Conservation (phyloP, 2,113 vertebrate species). For the Damaliscus lunatus region DNA sequence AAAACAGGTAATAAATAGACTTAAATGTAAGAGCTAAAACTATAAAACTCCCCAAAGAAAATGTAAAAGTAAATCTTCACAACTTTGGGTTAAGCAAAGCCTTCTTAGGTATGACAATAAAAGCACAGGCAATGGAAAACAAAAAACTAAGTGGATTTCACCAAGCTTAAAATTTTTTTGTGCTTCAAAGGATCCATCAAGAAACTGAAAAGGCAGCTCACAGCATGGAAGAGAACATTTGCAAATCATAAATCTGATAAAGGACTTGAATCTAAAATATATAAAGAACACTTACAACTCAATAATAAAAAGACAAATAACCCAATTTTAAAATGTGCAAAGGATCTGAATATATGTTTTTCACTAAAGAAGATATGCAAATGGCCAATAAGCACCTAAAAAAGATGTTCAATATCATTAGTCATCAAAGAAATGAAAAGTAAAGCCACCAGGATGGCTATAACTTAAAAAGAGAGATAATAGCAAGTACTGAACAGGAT, state of each 20-base stretch:
- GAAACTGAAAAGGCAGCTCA: not conserved
- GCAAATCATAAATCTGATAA: not conserved
- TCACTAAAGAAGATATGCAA: not conserved
- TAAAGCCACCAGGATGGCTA: not conserved
- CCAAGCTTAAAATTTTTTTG: not conserved
- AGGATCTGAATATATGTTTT: not conserved
- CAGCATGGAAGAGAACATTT: not conserved
- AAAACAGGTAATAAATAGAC: not conserved
- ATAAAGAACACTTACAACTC: not conserved
- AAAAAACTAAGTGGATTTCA: not conserved
- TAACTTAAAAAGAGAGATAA: not conserved
- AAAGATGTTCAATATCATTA: not conserved
- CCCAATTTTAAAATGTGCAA: not conserved
- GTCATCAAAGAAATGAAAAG: conserved; percentile 23
- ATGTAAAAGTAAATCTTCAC: not conserved
- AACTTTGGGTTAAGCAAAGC: not conserved
- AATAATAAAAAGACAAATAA: not conserved
- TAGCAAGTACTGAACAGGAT: not conserved
- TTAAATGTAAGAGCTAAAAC: not conserved
- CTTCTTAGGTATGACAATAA: not conserved
- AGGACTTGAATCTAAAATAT: not conserved
- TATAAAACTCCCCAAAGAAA: not conserved
- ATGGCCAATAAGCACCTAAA: not conserved
- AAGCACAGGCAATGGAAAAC: not conserved
- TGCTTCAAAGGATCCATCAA: not conserved